Evolutionary conservation across 2,113 vertebrate species (phyloP).

Genomic region (Mugil cephalus): DNA sequence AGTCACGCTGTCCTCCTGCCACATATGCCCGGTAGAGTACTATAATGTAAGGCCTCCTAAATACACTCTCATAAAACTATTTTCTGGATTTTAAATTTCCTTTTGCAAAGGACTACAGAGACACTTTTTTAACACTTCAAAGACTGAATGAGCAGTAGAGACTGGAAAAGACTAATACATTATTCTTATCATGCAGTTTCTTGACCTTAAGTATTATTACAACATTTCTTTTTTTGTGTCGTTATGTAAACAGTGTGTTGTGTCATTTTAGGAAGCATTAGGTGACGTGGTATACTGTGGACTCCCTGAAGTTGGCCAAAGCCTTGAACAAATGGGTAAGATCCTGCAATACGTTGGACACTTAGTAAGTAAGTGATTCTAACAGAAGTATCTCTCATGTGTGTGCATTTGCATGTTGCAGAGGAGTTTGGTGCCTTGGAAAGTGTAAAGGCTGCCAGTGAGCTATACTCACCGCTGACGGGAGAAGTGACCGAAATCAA

Average conservation of each 20-base stretch:
- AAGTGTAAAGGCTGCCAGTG: slow-evolving; percentile 98
- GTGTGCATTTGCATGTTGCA: slow-evolving; percentile 67
- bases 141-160: too few species aligned
- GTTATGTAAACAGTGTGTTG: not conserved
- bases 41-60: too few species aligned
- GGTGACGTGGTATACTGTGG: slow-evolving; percentile 98
- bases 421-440: slow-evolving; percentile 98
- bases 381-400: not conserved
- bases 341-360: slow-evolving; percentile 32
- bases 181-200: too few species aligned
- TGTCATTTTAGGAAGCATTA: slow-evolving; percentile 89
- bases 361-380: not conserved
- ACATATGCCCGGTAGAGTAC: too few species aligned
- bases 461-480: slow-evolving; percentile 94
- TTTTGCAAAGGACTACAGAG: too few species aligned
- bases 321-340: slow-evolving; percentile 91
- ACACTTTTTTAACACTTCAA: too few species aligned
- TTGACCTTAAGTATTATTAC: too few species aligned
- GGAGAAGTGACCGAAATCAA: slow-evolving; percentile 96
- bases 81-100: too few species aligned
- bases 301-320: slow-evolving; percentile 94
- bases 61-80: too few species aligned
- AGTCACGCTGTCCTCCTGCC: too few species aligned
- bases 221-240: not conserved
- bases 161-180: too few species aligned